Evolutionary conservation across 2,797 vertebrate species (phyloP), one percentile per base, ranked within the genome.

Genomic region (Mus minutoides): DNA sequence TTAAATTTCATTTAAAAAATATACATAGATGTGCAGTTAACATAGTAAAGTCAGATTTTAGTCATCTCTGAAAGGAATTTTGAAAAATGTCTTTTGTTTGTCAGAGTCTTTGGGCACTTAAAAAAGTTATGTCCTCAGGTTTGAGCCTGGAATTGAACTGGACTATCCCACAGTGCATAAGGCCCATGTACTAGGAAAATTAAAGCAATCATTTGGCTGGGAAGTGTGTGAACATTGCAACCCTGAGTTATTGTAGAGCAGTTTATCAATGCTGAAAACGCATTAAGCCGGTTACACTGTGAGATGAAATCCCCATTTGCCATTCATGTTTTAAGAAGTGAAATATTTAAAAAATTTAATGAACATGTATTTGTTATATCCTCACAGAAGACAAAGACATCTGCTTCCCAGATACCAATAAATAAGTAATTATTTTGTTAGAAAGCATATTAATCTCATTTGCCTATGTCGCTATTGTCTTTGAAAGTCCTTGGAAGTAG

Each of bases 91-190:
- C 26, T 22, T 87, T 84, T 86, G 78, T 58, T 31, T 62, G 54
- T 34, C 11, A 92, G 52, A 93, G 54, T 34, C 69, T 62, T 92
- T 52, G 43, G 24, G 56, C 56, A 71, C 86, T 92, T 87, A 94
- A 94, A 94, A 94, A 88, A 89, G 84, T 95, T 73, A 79, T 86
- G 60, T 88, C 89, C 34, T 43, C 37, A 82, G 83, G 54, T 78
- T 75, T 26, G 73, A 64, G 60, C 29, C 75, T 54, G 87, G 69
- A 46, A 94, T 97, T 77, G 91, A 91, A 79, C n/a, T 77, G 90
- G 90, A 64, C 67, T 60, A 78, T 92, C 24, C n/a, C 24, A 69
- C 52, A 56, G 19, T 67, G 77, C 78, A 76, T 40, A 71, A 62
- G 54, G n/a, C 73, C 76, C 77, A 67, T 43, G 86, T 83, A 12